A percentile compares a stretch with the other conserved stretches of the same genome.
phyloP scores from a whole-genome alignment of 1,140 invertebrate genomes.

The Heliconius hermathena region DNA sequence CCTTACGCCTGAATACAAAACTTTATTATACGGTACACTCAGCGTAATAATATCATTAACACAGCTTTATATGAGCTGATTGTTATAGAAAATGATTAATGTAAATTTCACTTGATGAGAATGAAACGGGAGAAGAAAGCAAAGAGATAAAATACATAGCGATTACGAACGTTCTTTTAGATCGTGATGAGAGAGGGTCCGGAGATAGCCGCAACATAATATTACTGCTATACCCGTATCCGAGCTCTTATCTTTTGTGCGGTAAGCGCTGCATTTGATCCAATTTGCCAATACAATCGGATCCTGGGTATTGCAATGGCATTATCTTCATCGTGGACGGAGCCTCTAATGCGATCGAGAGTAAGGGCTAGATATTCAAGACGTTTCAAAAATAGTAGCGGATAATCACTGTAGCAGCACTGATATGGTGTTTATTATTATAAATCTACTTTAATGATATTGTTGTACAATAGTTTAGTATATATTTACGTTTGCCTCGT shows the following conservation, averaged over 20 bases:
- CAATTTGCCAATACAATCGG: conserved; percentile 82
- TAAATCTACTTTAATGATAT: neutral
- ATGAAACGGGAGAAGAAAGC: conserved; percentile 19
- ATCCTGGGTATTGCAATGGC: conserved; percentile 77
- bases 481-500: neutral
- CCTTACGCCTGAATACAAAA: conserved; percentile 43
- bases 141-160: conserved; percentile 43
- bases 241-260: conserved; percentile 75
- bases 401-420: conserved; percentile 30
- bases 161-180: conserved; percentile 46
- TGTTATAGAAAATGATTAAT: conserved; percentile 9
- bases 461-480: neutral
- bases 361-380: conserved; percentile 40
- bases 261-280: conserved; percentile 80
- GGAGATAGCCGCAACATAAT: conserved; percentile 66
- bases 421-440: conserved; percentile 46
- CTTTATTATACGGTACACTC: conserved; percentile 45
- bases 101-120: conserved; percentile 15
- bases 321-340: conserved; percentile 71
- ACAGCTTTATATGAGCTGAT: conserved; percentile 37
- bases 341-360: conserved; percentile 70
- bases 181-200: conserved; percentile 41
- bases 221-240: conserved; percentile 62
- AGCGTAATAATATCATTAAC: conserved; percentile 39
- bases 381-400: conserved; percentile 18